phyloP scores from a whole-genome alignment of 1,140 invertebrate species.

The Bombus cullumanus region DNA sequence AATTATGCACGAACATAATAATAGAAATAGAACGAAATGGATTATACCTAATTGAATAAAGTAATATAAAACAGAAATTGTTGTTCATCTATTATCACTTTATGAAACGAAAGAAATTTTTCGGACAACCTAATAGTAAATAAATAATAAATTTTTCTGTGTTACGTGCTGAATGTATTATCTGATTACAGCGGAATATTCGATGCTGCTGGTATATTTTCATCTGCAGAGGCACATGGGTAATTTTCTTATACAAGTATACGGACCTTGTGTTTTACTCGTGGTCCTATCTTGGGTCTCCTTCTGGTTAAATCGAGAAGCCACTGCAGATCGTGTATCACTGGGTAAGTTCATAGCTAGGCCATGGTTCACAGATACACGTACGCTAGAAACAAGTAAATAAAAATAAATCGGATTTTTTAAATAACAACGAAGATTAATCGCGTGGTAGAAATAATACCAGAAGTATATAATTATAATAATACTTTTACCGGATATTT shows the following conservation, averaged over 20 bases:
- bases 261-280: conserved; percentile 92
- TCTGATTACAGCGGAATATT: conserved; percentile 86
- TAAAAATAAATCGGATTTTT: neutral
- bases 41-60: too few relatives aligned
- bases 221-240: conserved; percentile 93
- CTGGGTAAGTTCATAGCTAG: conserved; percentile 84
- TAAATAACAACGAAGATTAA: neutral
- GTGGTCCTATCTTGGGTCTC: conserved; percentile 95
- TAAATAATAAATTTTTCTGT: neutral
- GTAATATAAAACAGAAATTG: too few relatives aligned
- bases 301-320: conserved; percentile 95
- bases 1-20: too few relatives aligned
- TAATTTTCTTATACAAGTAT: conserved; percentile 95
- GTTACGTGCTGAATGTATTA: neutral
- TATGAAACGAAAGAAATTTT: too few relatives aligned
- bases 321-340: conserved; percentile 93
- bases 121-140: neutral
- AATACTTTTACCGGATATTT: too few relatives aligned
- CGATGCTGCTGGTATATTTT: conserved; percentile 91
- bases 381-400: neutral
- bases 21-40: too few relatives aligned
- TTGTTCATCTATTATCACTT: too few relatives aligned
- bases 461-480: too few relatives aligned
- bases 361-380: neutral
- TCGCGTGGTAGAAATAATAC: too few relatives aligned